These are phyloP conservation scores for Atopsyche davidsoni DNA, from an alignment of 1,140 invertebrate species.

Conservation along the genomic window DNA sequence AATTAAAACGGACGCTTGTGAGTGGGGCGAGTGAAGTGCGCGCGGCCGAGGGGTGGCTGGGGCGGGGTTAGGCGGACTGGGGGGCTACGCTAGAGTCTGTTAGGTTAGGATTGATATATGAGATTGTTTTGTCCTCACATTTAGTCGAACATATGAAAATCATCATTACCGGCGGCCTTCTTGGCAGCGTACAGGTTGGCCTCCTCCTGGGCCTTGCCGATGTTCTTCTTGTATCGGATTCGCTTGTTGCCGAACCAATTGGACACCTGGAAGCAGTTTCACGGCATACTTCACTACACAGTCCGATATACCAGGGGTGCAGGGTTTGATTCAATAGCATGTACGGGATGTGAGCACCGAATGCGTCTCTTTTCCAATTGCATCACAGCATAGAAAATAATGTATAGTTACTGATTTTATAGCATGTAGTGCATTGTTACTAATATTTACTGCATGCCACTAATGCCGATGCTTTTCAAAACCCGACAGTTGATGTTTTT, in stretches of 20 bases:
- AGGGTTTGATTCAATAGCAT: no score
- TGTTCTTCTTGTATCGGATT: conserved; percentile 99
- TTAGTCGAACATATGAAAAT: conserved; percentile 32
- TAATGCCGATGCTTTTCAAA: no score
- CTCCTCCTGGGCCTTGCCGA: conserved; percentile 99
- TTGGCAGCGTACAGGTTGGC: conserved; percentile 99
- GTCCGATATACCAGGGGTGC: no score
- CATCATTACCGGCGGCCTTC: conserved; percentile 79
- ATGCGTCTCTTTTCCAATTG: no score
- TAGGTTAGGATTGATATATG: conserved; percentile 19
- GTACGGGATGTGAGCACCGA: no score
- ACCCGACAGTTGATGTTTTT: no score
- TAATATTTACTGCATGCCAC: no score
- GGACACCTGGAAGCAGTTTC: conserved; percentile 66
- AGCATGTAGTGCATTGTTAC: no score
- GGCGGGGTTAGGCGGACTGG: conserved; percentile 1
- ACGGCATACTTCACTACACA: no score
- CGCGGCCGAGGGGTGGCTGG: conserved; percentile 36
- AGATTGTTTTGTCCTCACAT: conserved; percentile 30
- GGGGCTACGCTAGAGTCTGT: neutral
- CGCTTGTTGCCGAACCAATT: conserved; percentile 99
- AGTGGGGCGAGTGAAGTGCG: neutral
- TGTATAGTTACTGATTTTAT: no score
- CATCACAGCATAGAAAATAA: no score
- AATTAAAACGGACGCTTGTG: no score